phyloP scores from a whole-genome alignment of 2,113 vertebrate species.

The Polypterus bichir region DNA sequence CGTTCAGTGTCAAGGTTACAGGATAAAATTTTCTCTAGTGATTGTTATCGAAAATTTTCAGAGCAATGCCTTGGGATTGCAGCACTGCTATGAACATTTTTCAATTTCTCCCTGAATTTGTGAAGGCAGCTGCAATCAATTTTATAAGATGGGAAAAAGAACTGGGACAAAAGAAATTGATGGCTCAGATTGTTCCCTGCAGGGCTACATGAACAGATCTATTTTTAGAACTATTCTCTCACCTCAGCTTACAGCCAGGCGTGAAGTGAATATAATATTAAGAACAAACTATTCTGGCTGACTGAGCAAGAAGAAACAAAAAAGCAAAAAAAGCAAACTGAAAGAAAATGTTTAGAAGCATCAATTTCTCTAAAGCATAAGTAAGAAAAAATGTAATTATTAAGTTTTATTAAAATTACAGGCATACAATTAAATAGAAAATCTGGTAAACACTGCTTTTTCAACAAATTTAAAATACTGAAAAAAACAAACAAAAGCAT shows the following conservation, averaged over 20 bases:
- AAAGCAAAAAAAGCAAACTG: not conserved
- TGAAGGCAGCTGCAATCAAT: conserved; percentile 44
- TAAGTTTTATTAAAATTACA: no score
- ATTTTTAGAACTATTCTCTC: conserved; percentile 59
- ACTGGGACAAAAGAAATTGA: conserved; percentile 51
- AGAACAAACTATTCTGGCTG: conserved; percentile 24
- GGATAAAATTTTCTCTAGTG: conserved; percentile 6
- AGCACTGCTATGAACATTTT: conserved; percentile 23
- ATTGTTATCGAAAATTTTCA: conserved; percentile 19
- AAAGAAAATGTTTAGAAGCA: no score
- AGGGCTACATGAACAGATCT: conserved; percentile 37
- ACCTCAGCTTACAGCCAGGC: conserved; percentile 43
- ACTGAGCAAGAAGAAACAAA: conserved; percentile 15
- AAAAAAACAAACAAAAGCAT: no score
- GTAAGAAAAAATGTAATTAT: no score
- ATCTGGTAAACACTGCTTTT: no score
- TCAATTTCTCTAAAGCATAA: no score
- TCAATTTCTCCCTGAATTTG: conserved; percentile 43
- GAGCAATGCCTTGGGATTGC: conserved; percentile 20
- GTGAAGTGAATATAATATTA: conserved; percentile 50
- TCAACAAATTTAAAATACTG: no score
- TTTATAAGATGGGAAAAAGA: conserved; percentile 41
- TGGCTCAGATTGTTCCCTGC: conserved; percentile 33
- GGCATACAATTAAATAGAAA: no score
- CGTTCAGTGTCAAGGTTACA: conserved; percentile 28